Percentiles rank a stretch among this genome's conserved stretches.
Evolutionary conservation across 2,888 invertebrate genomes (phyloP).

Genomic region (Lypha dubia): DNA sequence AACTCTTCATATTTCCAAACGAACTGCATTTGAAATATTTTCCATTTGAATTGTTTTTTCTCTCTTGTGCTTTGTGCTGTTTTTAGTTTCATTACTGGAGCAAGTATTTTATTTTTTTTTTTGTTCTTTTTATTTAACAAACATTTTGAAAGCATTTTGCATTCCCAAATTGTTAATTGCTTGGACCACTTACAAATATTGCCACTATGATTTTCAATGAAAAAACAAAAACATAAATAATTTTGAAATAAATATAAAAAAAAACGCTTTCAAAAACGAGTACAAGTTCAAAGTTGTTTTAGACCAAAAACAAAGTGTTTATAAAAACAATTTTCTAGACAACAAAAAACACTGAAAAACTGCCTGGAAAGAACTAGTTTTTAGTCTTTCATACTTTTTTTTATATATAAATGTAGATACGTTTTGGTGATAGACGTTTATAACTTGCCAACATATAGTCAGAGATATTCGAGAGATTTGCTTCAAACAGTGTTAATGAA

Average conservation of each 20-base stretch:
- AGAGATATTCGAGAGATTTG: background rate
- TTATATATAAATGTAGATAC: slow-evolving; percentile 33
- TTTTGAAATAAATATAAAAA: slow-evolving; percentile 20
- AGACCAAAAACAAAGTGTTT: slow-evolving; percentile 13
- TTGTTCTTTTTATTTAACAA: too few relatives aligned
- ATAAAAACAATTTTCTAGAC: background rate
- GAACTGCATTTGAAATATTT: background rate
- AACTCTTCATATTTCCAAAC: too few relatives aligned
- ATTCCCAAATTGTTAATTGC: slow-evolving; percentile 44
- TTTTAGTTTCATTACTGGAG: background rate
- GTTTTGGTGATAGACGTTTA: slow-evolving; percentile 52
- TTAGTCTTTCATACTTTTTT: slow-evolving; percentile 50
- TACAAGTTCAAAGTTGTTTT: slow-evolving; percentile 71
- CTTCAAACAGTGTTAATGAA: background rate
- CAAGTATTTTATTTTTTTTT: too few relatives aligned
- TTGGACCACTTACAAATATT: slow-evolving; percentile 20
- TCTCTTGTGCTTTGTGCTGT: background rate
- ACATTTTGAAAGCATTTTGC: slow-evolving; percentile 52
- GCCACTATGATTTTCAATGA: background rate
- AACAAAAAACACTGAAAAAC: background rate
- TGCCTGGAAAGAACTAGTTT: slow-evolving; percentile 62
- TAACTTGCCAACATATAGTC: background rate
- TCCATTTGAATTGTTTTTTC: background rate
- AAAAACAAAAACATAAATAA: background rate
- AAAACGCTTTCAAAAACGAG: slow-evolving; percentile 53